phyloP scores from a whole-genome alignment of 1,140 invertebrate species.

The Bicyclus anynana region DNA sequence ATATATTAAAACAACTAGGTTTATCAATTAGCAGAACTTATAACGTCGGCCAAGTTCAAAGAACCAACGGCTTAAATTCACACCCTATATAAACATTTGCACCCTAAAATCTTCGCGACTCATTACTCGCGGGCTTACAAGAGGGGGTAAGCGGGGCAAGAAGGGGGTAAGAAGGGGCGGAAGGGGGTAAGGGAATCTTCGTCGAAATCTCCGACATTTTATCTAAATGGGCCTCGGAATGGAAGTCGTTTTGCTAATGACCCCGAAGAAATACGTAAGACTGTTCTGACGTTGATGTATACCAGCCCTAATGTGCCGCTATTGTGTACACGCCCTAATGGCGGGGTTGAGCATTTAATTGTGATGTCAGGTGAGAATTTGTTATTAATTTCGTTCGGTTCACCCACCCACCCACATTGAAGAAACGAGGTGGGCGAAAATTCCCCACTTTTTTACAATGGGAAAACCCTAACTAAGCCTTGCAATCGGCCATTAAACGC shows the following conservation, averaged over 20 bases:
- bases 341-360: constrained; percentile 11
- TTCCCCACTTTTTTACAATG: too few relatives aligned
- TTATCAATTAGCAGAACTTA: background rate
- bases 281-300: constrained; percentile 52
- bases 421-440: too few relatives aligned
- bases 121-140: constrained; percentile 55
- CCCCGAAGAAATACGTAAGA: constrained; percentile 67
- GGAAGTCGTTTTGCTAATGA: constrained; percentile 70
- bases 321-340: constrained; percentile 20
- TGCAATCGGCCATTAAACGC: too few relatives aligned
- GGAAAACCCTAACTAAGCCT: too few relatives aligned
- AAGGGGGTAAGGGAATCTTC: constrained; percentile 43
- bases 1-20: background rate
- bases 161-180: constrained; percentile 15
- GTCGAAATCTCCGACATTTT: constrained; percentile 75
- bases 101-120: constrained; percentile 72
- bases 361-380: constrained; percentile 13
- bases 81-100: constrained; percentile 74
- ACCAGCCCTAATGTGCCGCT: constrained; percentile 15
- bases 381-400: constrained; percentile 4
- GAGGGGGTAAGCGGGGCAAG: constrained; percentile 9
- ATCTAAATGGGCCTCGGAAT: constrained; percentile 74
- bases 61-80: constrained; percentile 46
- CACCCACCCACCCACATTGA: background rate
- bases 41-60: constrained; percentile 10